Base-by-base conservation (phyloP, 2,888 invertebrate species). In the Glyphotaelius pellucidus region DNA sequence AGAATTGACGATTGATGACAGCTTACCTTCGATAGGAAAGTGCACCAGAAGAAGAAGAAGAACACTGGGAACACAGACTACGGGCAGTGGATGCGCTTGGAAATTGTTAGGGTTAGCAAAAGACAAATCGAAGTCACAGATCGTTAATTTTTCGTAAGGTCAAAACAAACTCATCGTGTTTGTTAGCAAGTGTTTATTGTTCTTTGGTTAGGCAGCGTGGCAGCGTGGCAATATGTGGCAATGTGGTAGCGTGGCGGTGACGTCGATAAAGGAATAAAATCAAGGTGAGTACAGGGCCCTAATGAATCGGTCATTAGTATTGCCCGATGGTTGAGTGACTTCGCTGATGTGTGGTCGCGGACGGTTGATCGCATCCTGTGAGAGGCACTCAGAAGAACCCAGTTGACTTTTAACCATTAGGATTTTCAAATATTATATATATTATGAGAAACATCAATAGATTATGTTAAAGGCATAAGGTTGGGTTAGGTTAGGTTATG, bases 291-390 rank as follows among this genome's bases (percentile, higher is more conserved):
- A 79, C 79, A 79, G 30, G 67, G 79, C 38, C 25, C 67, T 91
- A 91, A 91, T 91, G 91, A 91, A 91, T 89, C 91, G 91, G 91
- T 84, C 91, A 91, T 91, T 91, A 91, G 91, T 91, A 89, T 91
- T 91, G 81, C 84, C 47, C 89, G 81, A 89, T 84, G 91, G 91
- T 91, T 89, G 91, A 91, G 91, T 89, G 91, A 84, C 35, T 52
- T 67, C 90, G 84, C 31, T 67, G 84, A 84, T 90, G 81, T 90
- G 90, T 84, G 67, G 90, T 90, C 90, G 47, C 90, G 90, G 90
- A 90, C 84, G 52, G 83, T 19, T 47, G 84, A 67, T 84, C 90
- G 84, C 90, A 83, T 90, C 84, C 90, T 83, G 90, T n/a, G n/a
- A 52, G 90, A 84, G 83, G 31, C 81, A n/a, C n/a, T 90, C 30